Base-by-base conservation (phyloP, 2,888 invertebrate genomes). In the Drosophila aldrichi region DNA sequence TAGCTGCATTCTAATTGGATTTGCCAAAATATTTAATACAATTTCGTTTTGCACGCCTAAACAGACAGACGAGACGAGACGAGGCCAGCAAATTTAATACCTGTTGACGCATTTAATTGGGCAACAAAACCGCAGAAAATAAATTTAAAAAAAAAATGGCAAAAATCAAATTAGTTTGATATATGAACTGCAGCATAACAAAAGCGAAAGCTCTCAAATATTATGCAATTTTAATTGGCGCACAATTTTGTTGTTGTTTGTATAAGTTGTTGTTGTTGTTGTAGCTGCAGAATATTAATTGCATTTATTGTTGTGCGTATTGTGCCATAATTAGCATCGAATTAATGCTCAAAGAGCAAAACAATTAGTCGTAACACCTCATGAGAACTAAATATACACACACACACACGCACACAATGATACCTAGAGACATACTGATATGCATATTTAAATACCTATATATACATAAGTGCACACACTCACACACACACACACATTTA, bases 281-380 rank as follows among this genome's bases (percentile, higher is more conserved):
- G 63, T 25, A 48, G 72, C 32, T 56, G 66, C 52, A 67, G 59
- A 62, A 74, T 76, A 81, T 72, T 84, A 79, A 87, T 87, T 87
- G 72, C 73, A 70, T 71, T 82, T 73, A 88, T 86, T 83, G 83
- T 88, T 88, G 77, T 57, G 57, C 68, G 61, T 83, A 67, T 79
- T 79, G 54, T 70, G 58, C 71, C 65, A 70, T 87, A 89, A 86
- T 86, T 81, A 84, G 89, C 77, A 75, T 81, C 66, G 72, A 79
- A 81, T 89, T 89, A 89, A 86, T 84, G 72, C 83, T 66, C 85
- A 74, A 83, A 86, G 70, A 75, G 77, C 65, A 68, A 79, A 70
- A 77, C 87, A 89, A 86, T 86, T 86, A 89, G 83, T 64, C 55
- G 64, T 12, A 68, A 74, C 86, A 85, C 74, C 67, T 74, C 60